phyloP scores from a whole-genome alignment of 2,113 vertebrate genomes.

The Cololabis saira region DNA sequence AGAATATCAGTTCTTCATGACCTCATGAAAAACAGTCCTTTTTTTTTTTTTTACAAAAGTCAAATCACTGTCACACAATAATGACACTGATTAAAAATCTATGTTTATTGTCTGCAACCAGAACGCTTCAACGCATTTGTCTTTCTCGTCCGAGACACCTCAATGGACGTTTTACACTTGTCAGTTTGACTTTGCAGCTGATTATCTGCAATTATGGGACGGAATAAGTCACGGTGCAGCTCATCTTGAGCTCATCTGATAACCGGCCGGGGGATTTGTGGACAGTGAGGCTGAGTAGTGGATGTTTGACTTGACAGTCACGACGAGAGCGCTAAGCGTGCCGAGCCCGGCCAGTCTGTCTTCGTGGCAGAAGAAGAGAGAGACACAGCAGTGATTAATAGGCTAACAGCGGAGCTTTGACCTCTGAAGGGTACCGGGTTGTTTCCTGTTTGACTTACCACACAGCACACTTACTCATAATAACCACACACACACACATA shows the following conservation, averaged over 20 bases:
- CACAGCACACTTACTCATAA: conserved; percentile 45
- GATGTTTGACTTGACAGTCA: conserved; percentile 55
- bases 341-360: conserved; percentile 28
- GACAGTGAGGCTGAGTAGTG: conserved; percentile 22
- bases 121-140: no score
- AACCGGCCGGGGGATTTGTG: conserved; percentile 33
- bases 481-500: conserved; percentile 22
- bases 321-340: conserved; percentile 24
- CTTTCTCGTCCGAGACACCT: background rate
- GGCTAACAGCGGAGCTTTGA: conserved; percentile 48
- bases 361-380: conserved; percentile 35
- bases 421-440: conserved; percentile 66
- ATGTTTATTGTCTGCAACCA: no score
- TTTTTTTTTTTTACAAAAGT: no score
- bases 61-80: no score
- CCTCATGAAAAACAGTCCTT: no score
- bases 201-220: conserved; percentile 8
- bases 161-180: background rate
- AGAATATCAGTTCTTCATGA: no score
- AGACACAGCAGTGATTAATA: conserved; percentile 60
- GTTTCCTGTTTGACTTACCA: conserved; percentile 58
- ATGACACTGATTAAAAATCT: no score
- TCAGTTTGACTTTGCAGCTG: background rate
- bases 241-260: conserved; percentile 33
- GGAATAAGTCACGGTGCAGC: conserved; percentile 6